phyloP scores from a whole-genome alignment of 2,797 vertebrate species.

The Hipposideros larvatus region DNA sequence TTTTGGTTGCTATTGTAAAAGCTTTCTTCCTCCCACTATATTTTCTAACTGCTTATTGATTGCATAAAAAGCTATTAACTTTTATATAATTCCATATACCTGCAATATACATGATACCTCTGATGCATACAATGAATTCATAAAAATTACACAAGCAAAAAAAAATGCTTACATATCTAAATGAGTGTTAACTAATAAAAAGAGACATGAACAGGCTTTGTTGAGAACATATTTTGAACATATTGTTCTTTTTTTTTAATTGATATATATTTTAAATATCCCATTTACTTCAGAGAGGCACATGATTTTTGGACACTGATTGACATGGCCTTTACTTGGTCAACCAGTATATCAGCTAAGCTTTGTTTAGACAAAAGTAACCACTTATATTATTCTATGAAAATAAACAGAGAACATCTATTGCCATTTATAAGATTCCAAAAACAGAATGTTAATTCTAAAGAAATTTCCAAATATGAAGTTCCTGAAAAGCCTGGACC shows the following conservation, averaged over 20 bases:
- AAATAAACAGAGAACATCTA: slow-evolving; percentile 1
- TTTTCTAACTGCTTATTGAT: neutral
- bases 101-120: neutral
- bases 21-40: neutral
- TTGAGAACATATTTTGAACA: neutral
- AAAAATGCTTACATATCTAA: neutral
- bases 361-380: slow-evolving; percentile 20
- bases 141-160: neutral
- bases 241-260: neutral
- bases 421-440: neutral
- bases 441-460: neutral
- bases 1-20: neutral
- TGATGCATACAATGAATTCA: neutral
- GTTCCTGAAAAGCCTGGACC: neutral
- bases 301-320: neutral
- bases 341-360: neutral
- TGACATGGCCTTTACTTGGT: neutral
- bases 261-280: neutral
- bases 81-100: neutral
- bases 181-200: neutral
- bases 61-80: neutral
- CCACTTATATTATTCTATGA: neutral
- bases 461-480: neutral
- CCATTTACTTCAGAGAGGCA: neutral
- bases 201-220: neutral